Evolutionary conservation across 2,888 invertebrate species (phyloP).

Genomic region (Apoda limacodes): DNA sequence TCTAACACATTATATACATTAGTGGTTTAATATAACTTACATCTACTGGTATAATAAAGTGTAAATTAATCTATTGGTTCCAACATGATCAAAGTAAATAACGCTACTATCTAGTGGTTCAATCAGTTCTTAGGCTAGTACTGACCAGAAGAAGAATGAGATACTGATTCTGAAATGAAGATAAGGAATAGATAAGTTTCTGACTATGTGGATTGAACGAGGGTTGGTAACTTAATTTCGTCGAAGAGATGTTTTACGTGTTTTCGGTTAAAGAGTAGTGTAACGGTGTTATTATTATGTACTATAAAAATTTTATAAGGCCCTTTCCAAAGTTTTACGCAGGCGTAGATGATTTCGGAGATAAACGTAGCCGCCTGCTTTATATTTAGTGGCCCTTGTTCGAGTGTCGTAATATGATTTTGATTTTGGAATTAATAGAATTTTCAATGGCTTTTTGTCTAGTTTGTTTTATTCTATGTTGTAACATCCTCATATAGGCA

Average conservation of each 20-base stretch:
- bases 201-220: no score
- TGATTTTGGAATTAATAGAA: constrained; percentile 1
- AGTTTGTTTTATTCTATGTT: no score
- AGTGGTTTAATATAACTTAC: no score
- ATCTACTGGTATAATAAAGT: no score
- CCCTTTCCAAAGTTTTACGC: constrained; percentile 8
- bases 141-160: not conserved
- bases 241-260: constrained; percentile 3
- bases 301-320: constrained; percentile 8
- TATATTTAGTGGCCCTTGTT: constrained; percentile 1
- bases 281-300: constrained; percentile 6
- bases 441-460: constrained; percentile 3
- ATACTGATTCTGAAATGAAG: no score
- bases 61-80: no score
- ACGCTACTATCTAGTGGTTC: no score
- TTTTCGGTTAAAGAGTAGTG: constrained; percentile 2
- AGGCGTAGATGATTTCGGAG: constrained; percentile 3
- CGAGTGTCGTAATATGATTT: constrained; percentile 5
- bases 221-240: constrained; percentile 1
- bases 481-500: no score
- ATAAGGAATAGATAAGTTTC: no score
- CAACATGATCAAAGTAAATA: no score
- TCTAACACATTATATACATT: constrained; percentile 18
- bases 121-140: no score
- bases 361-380: constrained; percentile 7